A percentile compares a stretch with the other conserved stretches of the same genome.
phyloP scores from a whole-genome alignment of 2,888 invertebrate genomes.

The Tetanocera ferruginea region DNA sequence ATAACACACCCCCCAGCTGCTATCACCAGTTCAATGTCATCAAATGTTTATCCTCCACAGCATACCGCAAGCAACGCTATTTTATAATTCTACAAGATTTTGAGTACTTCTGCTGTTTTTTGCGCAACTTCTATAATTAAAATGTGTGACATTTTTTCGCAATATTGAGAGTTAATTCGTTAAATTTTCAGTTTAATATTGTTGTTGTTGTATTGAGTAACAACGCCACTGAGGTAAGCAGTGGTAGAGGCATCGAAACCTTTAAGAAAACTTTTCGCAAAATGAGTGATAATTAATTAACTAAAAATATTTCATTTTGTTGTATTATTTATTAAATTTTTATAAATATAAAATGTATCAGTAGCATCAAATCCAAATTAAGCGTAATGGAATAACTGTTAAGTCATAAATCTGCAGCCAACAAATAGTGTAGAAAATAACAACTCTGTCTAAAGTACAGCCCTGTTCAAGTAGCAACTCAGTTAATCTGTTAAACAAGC shows the following conservation, averaged over 20 bases:
- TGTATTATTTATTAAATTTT: too few relatives aligned
- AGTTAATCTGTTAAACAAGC: too few relatives aligned
- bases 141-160: not conserved
- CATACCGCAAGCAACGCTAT: not conserved
- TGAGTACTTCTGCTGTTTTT: conserved; percentile 11
- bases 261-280: not conserved
- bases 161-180: too few relatives aligned
- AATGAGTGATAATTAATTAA: not conserved
- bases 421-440: too few relatives aligned
- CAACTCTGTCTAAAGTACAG: too few relatives aligned
- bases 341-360: too few relatives aligned
- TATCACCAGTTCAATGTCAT: not conserved
- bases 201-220: conserved; percentile 2
- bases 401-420: too few relatives aligned
- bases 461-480: too few relatives aligned
- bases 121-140: not conserved
- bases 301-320: too few relatives aligned
- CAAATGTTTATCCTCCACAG: conserved; percentile 21
- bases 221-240: not conserved
- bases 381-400: too few relatives aligned
- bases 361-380: too few relatives aligned
- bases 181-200: too few relatives aligned
- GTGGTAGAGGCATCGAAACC: not conserved
- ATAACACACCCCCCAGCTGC: not conserved
- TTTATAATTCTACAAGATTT: not conserved